Evolutionary conservation across 2,113 vertebrate species (phyloP).

Genomic region (Cygnus buccinator): DNA sequence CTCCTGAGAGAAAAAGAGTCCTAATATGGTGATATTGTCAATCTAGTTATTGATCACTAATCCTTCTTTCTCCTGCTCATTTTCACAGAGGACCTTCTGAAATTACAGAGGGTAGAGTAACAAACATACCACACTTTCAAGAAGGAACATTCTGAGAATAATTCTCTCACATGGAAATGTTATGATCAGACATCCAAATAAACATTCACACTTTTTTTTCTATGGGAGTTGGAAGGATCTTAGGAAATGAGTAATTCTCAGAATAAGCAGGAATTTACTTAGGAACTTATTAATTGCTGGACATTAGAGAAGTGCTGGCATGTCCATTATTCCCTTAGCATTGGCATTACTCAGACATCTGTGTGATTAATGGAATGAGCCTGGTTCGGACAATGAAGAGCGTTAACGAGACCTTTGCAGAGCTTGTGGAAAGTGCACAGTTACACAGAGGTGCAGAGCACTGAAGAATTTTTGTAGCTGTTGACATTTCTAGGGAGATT

Average conservation of each 20-base stretch:
- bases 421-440: neutral
- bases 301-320: neutral
- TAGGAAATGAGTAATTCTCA: conserved; percentile 47
- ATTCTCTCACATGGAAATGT: neutral
- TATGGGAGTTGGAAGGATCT: neutral
- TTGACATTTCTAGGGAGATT: neutral
- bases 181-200: neutral
- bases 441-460: neutral
- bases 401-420: conserved; percentile 19
- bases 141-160: neutral
- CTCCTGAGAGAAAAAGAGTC: neutral
- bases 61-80: neutral
- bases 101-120: neutral
- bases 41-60: neutral
- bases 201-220: neutral
- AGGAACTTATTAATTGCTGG: neutral
- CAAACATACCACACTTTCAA: neutral
- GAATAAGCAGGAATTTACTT: conserved; percentile 17
- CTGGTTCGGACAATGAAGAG: neutral
- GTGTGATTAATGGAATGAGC: neutral
- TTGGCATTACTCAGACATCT: neutral
- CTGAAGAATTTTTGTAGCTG: neutral
- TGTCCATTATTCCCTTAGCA: neutral
- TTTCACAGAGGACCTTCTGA: neutral
- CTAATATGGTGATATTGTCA: neutral